Conservation (phyloP, 1,140 invertebrate species). For the Prorops nasuta region DNA sequence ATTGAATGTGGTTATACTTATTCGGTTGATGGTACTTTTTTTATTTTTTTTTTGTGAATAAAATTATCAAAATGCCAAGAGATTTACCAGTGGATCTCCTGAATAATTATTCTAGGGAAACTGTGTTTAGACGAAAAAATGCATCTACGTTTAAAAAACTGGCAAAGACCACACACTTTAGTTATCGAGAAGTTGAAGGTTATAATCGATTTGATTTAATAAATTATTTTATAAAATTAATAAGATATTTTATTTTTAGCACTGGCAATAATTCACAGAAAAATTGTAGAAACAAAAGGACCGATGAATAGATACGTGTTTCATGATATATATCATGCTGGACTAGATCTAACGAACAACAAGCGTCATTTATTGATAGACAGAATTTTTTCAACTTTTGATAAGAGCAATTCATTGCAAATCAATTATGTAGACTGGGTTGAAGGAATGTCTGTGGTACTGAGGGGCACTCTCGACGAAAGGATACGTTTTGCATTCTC, state of each 20-base stretch:
- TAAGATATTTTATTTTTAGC: slow-evolving; percentile 25
- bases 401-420: slow-evolving; percentile 36
- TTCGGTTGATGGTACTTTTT: too few relatives aligned
- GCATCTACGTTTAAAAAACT: slow-evolving; percentile 34
- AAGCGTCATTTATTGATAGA: slow-evolving; percentile 63
- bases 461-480: slow-evolving; percentile 67
- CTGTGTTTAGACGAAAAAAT: slow-evolving; percentile 43
- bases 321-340: slow-evolving; percentile 68
- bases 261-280: slow-evolving; percentile 43
- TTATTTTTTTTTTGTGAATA: too few relatives aligned
- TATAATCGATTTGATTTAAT: slow-evolving; percentile 35
- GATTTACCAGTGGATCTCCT: slow-evolving; percentile 32
- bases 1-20: too few relatives aligned
- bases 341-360: slow-evolving; percentile 70
- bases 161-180: slow-evolving; percentile 49
- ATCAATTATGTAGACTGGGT: slow-evolving; percentile 68
- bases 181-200: slow-evolving; percentile 54
- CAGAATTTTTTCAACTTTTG: slow-evolving; percentile 60
- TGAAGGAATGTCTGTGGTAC: slow-evolving; percentile 64
- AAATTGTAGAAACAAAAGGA: slow-evolving; percentile 38
- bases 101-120: slow-evolving; percentile 32
- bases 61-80: slow-evolving; percentile 36
- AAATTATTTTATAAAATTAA: neutral
- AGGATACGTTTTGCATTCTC: slow-evolving; percentile 66
- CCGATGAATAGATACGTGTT: slow-evolving; percentile 61